Conservation (phyloP, 2,113 vertebrate genomes). For the Erythrolamprus reginae region DNA sequence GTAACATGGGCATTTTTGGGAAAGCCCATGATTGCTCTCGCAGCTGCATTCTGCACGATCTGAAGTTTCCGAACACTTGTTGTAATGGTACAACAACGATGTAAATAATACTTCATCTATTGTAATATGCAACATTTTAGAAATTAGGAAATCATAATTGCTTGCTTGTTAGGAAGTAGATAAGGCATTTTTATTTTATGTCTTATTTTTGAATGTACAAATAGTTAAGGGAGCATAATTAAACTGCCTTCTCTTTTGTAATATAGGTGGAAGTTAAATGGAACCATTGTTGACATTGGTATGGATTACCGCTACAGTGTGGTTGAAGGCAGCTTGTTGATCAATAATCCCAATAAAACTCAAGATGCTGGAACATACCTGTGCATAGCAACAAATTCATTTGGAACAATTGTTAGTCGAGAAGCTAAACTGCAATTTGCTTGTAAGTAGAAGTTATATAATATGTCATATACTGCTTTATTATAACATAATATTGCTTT, state of each 20-base stretch:
- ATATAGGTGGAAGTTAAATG: conserved; percentile 92
- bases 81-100: not conserved
- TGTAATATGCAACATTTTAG: conserved; percentile 1
- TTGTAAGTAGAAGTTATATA: conserved; percentile 76
- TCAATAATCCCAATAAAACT: conserved; percentile 87
- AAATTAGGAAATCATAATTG: conserved; percentile 25
- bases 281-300: conserved; percentile 77
- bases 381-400: conserved; percentile 90
- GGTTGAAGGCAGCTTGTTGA: conserved; percentile 88
- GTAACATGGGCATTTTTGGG: too few species aligned
- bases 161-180: not conserved
- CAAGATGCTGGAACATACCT: conserved; percentile 89
- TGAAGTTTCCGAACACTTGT: too few species aligned
- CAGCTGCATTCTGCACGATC: too few species aligned
- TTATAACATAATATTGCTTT: not conserved
- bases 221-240: conserved; percentile 30
- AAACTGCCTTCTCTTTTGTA: conserved; percentile 55
- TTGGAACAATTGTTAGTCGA: conserved; percentile 90
- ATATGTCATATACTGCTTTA: not conserved
- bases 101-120: conserved; percentile 32
- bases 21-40: too few species aligned
- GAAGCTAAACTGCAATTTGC: conserved; percentile 92
- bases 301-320: conserved; percentile 87
- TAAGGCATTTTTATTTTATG: not conserved
- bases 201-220: not conserved